Base-by-base conservation (phyloP, 2,113 vertebrate species). In the Orientallactaga bullata region DNA sequence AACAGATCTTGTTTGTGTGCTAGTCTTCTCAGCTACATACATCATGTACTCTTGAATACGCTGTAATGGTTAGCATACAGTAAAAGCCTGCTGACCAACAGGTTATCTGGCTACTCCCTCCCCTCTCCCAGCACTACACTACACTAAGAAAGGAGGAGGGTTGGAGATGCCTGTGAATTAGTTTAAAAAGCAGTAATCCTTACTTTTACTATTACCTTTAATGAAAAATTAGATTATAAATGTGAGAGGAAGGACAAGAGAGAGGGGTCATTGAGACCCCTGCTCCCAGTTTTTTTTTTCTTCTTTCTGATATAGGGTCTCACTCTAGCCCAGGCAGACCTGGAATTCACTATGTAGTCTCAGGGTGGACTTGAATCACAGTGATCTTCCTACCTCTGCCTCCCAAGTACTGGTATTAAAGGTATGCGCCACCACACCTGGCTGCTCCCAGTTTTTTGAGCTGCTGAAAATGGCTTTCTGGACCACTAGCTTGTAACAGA, bases 151-250 rank as follows among this genome's bases (percentile, higher is more conserved):
- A 5, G 47, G 10, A 37, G 8, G 23, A 91, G 8, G 39, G 13
- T 35, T 55, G 42, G 39, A 21, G 66, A 69, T 37, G 30, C 37
- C 66, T 51, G 30, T 42, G 85, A 79, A 20, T n/a, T 66, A 18
- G n/a, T 69, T 86, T 76, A 37, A 83, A 87, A 2, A n/a, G 51
- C 24, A 35, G 26, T 4, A 32, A 61, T 4, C 42, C 18, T 90
- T 78, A 76, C 42, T 55, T 90, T 60, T 73, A 77, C 39, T 74
- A 42, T 39, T 83, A 79, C 47, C 58, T 55, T 79, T 83, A 71
- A 93, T 79, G 39, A 23, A 81, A 90, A 90, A 32, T 60, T 61
- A 83, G 65, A 88, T 86, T 69, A 86, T 2, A 92, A 71, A 90
- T 32, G 39, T 35, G 61, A 35, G 5, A 87, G 72, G 66, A 79